Conservation (phyloP, 2,888 invertebrate genomes). For the Noctua fimbriata region DNA sequence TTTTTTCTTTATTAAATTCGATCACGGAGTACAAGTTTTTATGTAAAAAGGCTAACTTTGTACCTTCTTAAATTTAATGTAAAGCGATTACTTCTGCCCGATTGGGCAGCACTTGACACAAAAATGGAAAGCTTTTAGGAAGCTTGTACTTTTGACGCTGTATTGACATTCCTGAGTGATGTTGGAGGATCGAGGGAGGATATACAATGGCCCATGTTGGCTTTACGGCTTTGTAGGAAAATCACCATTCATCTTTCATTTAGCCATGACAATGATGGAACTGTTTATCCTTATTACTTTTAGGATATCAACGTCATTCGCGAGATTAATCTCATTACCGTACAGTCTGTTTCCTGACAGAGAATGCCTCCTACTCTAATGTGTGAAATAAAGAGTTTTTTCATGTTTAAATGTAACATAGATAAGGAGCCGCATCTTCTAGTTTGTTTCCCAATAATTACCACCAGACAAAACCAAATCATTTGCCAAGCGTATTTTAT, state of each 20-base stretch:
- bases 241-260: conserved; percentile 23
- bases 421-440: no score
- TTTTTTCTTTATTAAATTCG: conserved; percentile 62
- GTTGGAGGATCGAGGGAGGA: conserved; percentile 21
- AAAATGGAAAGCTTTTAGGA: conserved; percentile 65
- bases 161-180: conserved; percentile 60
- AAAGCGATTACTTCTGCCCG: conserved; percentile 61
- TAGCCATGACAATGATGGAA: conserved; percentile 23
- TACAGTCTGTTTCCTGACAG: background rate
- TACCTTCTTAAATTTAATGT: conserved; percentile 58
- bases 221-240: conserved; percentile 36
- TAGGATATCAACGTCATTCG: background rate
- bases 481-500: background rate
- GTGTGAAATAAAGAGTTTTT: background rate
- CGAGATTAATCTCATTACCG: background rate
- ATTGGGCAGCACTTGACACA: conserved; percentile 63
- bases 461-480: background rate
- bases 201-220: conserved; percentile 42
- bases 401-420: no score
- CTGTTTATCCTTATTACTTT: conserved; percentile 18
- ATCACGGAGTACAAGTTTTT: conserved; percentile 57
- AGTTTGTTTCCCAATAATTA: background rate
- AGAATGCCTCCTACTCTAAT: background rate
- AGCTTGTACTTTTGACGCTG: conserved; percentile 54
- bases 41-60: conserved; percentile 54